Conservation (phyloP, 2,113 vertebrate species). For the Podarcis cretensis region DNA sequence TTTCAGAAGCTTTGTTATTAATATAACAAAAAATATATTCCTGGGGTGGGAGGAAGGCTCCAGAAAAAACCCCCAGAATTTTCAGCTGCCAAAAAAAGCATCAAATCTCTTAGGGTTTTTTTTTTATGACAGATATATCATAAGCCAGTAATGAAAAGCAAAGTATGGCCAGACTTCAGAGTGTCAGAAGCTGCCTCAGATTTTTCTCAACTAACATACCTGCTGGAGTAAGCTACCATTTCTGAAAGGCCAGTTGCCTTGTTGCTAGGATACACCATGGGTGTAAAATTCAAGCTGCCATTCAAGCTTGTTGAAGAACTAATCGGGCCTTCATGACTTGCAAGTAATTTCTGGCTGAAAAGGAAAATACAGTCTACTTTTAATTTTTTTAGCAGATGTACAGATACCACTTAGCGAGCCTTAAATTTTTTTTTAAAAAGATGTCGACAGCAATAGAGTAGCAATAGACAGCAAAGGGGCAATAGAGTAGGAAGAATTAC, state of each 20-base stretch:
- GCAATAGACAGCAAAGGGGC: neutral
- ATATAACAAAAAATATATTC: neutral
- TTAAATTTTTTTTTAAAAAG: neutral
- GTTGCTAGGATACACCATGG: conserved; percentile 32
- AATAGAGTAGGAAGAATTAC: neutral
- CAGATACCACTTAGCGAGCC: neutral
- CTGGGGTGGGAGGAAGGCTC: neutral
- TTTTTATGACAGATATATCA: fast-evolving
- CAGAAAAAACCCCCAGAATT: neutral
- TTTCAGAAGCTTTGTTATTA: conserved; percentile 8
- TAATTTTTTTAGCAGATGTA: neutral
- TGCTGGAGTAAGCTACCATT: conserved; percentile 4
- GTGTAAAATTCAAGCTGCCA: conserved; percentile 23
- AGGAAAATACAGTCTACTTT: neutral
- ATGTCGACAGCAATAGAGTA: neutral
- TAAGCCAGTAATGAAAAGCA: neutral
- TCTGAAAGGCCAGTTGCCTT: conserved; percentile 20
- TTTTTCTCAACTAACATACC: neutral
- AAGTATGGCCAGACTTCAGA: neutral
- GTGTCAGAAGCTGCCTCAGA: neutral
- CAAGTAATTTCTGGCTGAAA: conserved; percentile 4
- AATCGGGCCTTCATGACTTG: conserved; percentile 11
- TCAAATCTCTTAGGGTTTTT: fast-evolving
- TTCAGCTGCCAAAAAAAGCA: neutral
- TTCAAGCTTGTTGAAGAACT: conserved; percentile 20